phyloP scores from a whole-genome alignment of 2,113 vertebrate genomes.

The Notiomystis cincta region DNA sequence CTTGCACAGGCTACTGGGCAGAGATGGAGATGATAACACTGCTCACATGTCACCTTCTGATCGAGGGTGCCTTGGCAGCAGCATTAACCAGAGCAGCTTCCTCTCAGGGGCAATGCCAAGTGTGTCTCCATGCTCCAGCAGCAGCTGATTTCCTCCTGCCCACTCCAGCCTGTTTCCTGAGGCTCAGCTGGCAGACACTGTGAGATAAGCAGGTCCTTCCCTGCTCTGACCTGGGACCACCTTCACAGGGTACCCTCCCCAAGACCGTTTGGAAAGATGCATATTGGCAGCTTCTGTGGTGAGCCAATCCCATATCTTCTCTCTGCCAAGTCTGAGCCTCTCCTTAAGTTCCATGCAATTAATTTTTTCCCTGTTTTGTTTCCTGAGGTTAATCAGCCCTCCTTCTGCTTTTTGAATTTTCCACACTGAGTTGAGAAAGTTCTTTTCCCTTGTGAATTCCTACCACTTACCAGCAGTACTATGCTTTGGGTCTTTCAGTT shows the following conservation, averaged over 20 bases:
- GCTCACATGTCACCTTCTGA: not conserved
- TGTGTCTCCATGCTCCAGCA: not conserved
- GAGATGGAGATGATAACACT: not conserved
- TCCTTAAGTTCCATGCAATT: not conserved
- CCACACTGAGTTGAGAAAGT: not conserved
- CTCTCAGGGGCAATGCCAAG: not conserved
- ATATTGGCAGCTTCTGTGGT: not conserved
- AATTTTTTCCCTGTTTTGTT: not conserved
- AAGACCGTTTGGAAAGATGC: not conserved
- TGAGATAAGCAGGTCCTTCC: not conserved
- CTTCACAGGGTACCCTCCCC: not conserved
- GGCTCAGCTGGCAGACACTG: not conserved
- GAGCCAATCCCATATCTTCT: not conserved
- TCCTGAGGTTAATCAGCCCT: not conserved
- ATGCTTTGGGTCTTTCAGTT: not conserved
- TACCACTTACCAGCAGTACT: not conserved
- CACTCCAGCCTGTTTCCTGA: not conserved
- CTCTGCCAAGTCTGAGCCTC: not conserved
- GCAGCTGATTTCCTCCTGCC: not conserved
- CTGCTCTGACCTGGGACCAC: not conserved
- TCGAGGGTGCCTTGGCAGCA: not conserved
- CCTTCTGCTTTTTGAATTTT: not conserved
- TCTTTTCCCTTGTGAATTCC: not conserved
- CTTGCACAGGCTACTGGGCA: not conserved
- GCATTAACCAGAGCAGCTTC: not conserved